Evolutionary conservation across 2,797 vertebrate species (phyloP).

Genomic region (Steatocranus sp.): DNA sequence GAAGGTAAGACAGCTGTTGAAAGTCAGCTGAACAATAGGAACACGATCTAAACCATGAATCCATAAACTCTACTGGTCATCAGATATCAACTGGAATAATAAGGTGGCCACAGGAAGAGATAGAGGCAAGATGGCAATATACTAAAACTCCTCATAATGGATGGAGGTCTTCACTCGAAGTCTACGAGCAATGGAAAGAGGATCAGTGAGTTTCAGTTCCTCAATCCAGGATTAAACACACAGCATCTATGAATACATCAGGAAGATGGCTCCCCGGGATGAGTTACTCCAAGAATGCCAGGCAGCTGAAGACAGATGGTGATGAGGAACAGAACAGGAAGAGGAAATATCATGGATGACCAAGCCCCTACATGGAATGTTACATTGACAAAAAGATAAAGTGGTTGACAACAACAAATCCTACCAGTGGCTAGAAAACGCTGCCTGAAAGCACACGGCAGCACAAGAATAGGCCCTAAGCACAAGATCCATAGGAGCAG

Average conservation of each 20-base stretch:
- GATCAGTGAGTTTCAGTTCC: fast-evolving
- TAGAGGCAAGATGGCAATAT: fast-evolving
- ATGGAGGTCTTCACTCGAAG: neutral
- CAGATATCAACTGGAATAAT: neutral
- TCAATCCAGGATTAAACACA: neutral
- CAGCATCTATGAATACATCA: neutral
- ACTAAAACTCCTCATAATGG: neutral
- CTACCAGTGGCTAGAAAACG: neutral
- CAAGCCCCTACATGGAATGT: neutral
- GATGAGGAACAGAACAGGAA: neutral
- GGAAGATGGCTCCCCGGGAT: neutral
- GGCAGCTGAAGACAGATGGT: neutral
- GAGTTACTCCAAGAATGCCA: neutral
- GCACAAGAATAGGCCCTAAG: fast-evolving
- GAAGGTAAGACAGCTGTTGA: neutral
- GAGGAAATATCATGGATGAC: neutral
- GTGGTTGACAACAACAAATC: neutral
- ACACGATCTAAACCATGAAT: fast-evolving
- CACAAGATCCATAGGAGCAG: neutral
- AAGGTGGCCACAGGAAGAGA: neutral
- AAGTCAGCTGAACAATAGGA: neutral
- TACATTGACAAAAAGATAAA: fast-evolving
- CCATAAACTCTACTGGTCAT: neutral
- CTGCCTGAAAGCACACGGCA: neutral
- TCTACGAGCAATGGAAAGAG: neutral